Base-by-base conservation (phyloP, 2,888 invertebrate species). In the Rhogogaster chlorosoma region DNA sequence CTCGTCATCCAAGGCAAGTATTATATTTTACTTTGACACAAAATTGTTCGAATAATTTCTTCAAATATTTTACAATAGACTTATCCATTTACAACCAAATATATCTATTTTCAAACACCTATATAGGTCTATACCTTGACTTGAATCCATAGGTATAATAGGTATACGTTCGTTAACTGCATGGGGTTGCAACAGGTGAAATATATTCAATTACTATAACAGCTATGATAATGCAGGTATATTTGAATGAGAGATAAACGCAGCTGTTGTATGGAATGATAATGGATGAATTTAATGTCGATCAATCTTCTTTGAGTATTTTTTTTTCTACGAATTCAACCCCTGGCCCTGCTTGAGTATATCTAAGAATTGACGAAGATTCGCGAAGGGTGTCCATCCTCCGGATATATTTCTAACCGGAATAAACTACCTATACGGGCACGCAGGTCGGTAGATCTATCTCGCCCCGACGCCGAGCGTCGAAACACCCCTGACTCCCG, bases 401-500 rank as follows among this genome's bases (percentile, higher is more conserved):
- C 77, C 80, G 80, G 80, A 80, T 80, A 61, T 57, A 80, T 80
- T 38, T 57, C 38, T 12, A 80, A 49, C 80, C 80, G 80, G 80
- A 57, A 80, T 80, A 61, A 80, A 80, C 80, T 80, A 61, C 57
- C 57, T 77, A 38, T 38, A 29, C 73, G 73, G 42, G 49, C 15
- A 53, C 49, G 26, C 32, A 18, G 32, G 26, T 38, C 49, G 49
- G 71, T 42, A 42, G 84, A 61, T 29, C 49, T 32, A 53, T 53
- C 32, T 80, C 57, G 57, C n/a, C 15, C 57, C 38, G 61, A 80
- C 80, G 80, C 57, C 61, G 61, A 70, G 78, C 78, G 70, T 78
- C 70, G 84, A 45, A 53, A 49, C 83, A 90, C 92, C 92, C 92
- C 92, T 92, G 80, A 85, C 90, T 91, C 84, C 89, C 88, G 90